Evolutionary conservation across 35 echinoderm and acorn worm genomes (phyloP), one percentile per base, ranked within the genome.

Genomic region (Heliocidaris erythrogramma): DNA sequence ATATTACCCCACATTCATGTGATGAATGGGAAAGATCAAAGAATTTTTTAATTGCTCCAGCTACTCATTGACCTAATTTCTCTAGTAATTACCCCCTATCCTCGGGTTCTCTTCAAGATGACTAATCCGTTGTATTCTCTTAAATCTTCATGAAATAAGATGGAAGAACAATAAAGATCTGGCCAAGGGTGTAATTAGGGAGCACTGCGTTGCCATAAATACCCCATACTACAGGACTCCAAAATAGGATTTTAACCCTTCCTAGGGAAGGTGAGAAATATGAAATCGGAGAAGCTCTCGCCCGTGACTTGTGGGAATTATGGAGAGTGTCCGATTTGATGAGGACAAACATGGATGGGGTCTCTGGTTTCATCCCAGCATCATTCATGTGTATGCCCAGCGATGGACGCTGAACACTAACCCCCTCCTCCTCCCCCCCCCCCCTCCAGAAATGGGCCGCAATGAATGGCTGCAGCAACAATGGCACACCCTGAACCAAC

Each of bases 401-500:
- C 87, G 47, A 89, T 47, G 87, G 65, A n/a, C 27, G 7, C 65
- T 78, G 2, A 78, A 18, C 17, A 18, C 27, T 24, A 6, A 78
- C 65, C 65, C 14, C 52, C 52, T 5, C 31, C 8, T 32, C 49
- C 90, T 48, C 29, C 32, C 48, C 21, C 35, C 2, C 14, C 30
- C 31, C 91, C 91, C 91, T 92, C 49, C 47, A 92, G 91, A 92
- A 92, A 92, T 92, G 49, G 91, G n/a, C 9, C 91, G 49, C 29
- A 49, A 92, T 92, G 91, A 92, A 92, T 92, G 29, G 91, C 48
- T 59, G 47, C n/a, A 59, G 49, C 91, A 92, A 92, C 91, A 92
- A 92, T 48, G 91, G 91, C 8, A 92, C 48, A 92, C n/a, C 50
- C 91, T 92, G 91, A 92, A 92, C 91, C 30, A 92, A 92, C 91